Conservation (phyloP, 2,797 vertebrate genomes). For the Centropyge bicolor region DNA sequence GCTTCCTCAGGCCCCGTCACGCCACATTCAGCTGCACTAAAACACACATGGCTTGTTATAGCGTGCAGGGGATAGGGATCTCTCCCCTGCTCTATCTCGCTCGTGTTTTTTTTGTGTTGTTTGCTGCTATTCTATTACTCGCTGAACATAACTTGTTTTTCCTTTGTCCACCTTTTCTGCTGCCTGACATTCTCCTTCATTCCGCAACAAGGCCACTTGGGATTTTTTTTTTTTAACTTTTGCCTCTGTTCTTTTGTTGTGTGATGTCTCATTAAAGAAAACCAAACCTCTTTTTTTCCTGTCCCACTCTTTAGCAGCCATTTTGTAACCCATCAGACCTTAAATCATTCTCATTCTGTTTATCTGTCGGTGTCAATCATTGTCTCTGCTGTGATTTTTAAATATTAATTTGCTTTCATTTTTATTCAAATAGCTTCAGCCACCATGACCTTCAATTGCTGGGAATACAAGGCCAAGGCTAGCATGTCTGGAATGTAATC, state of each 20-base stretch:
- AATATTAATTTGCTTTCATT: slow-evolving; percentile 50
- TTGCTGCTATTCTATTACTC: slow-evolving; percentile 11
- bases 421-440: slow-evolving; percentile 58
- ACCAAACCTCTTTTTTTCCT: slow-evolving; percentile 21
- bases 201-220: slow-evolving; percentile 10
- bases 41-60: slow-evolving; percentile 63
- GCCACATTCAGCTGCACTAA: slow-evolving; percentile 58
- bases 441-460: slow-evolving; percentile 46
- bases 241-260: slow-evolving; percentile 23
- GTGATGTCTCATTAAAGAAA: slow-evolving; percentile 42
- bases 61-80: slow-evolving; percentile 13
- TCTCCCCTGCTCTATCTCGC: not conserved
- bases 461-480: slow-evolving; percentile 54
- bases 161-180: slow-evolving; percentile 6
- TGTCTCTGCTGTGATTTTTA: slow-evolving; percentile 38
- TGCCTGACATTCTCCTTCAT: slow-evolving; percentile 9
- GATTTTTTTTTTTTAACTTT: slow-evolving; percentile 14
- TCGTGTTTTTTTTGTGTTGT: slow-evolving; percentile 11
- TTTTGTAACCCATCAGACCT: slow-evolving; percentile 40
- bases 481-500: slow-evolving; percentile 50
- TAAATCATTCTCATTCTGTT: slow-evolving; percentile 30
- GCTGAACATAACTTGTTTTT: not conserved
- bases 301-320: slow-evolving; percentile 5
- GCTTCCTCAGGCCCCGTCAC: slow-evolving; percentile 72
- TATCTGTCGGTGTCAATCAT: slow-evolving; percentile 30